Conservation (phyloP, 2,797 vertebrate species). For the Gobio occitaniae region DNA sequence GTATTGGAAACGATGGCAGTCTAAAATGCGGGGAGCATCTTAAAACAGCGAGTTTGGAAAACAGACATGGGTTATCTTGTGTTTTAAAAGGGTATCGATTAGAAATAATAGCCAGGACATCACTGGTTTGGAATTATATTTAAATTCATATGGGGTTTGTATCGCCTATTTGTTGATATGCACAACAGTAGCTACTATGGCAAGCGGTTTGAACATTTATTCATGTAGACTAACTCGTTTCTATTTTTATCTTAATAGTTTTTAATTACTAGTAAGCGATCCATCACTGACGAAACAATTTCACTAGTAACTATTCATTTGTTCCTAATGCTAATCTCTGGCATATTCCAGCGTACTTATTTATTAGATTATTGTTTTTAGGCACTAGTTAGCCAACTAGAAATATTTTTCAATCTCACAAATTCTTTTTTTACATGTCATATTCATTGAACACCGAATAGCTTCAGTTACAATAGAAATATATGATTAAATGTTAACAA, state of each 20-base stretch:
- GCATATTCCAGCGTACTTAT: neutral
- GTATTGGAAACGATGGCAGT: neutral
- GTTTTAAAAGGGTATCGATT: neutral
- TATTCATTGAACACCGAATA: neutral
- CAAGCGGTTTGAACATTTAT: conserved; percentile 7
- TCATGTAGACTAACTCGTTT: neutral
- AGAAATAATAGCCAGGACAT: neutral
- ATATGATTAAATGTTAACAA: neutral
- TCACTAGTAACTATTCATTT: neutral
- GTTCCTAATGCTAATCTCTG: neutral
- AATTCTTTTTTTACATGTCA: neutral
- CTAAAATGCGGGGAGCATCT: conserved; percentile 13
- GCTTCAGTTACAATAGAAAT: neutral
- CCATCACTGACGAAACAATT: neutral
- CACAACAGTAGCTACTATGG: neutral
- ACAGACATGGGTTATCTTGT: neutral
- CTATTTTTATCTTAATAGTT: neutral
- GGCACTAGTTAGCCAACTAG: too few species aligned
- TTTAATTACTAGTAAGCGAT: neutral
- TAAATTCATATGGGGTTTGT: neutral
- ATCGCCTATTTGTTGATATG: neutral
- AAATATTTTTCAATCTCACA: neutral
- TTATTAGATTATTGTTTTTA: neutral
- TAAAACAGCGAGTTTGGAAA: neutral
- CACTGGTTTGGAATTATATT: neutral